phyloP scores from a whole-genome alignment of 1,140 invertebrate species.

The Pinna nobilis region DNA sequence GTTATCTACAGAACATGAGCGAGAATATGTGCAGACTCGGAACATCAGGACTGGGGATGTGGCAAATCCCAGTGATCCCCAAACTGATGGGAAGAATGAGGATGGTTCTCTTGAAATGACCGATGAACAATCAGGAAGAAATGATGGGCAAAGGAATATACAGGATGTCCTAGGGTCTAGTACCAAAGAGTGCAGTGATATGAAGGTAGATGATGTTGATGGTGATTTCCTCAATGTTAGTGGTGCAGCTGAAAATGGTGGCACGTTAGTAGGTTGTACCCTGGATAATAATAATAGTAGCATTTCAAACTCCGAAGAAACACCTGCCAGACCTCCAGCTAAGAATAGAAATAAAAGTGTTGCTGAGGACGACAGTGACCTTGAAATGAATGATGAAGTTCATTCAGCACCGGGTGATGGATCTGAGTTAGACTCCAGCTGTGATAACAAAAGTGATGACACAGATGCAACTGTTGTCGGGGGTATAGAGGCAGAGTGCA shows the following conservation, averaged over 20 bases:
- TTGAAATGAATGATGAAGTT: no score
- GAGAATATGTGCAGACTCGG: background rate
- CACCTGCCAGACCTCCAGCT: no score
- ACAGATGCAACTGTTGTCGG: constrained; percentile 13
- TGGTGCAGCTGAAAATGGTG: no score
- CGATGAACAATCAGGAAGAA: no score
- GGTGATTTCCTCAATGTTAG: no score
- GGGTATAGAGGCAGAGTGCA: constrained; percentile 1
- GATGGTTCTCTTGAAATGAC: background rate
- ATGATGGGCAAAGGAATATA: no score
- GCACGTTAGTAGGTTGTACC: no score
- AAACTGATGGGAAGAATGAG: background rate
- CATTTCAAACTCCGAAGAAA: no score
- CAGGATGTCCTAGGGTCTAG: background rate
- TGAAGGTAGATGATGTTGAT: background rate
- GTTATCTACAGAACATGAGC: background rate
- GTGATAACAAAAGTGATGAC: constrained; percentile 16
- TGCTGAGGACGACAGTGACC: background rate
- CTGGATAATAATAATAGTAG: no score
- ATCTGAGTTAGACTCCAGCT: constrained; percentile 10
- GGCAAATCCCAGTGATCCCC: no score
- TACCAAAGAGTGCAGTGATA: constrained; percentile 3
- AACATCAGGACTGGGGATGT: no score
- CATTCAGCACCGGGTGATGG: background rate
- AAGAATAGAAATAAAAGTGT: background rate